Base-by-base conservation (phyloP, 2,113 vertebrate species). In the Taurulus bubalis region DNA sequence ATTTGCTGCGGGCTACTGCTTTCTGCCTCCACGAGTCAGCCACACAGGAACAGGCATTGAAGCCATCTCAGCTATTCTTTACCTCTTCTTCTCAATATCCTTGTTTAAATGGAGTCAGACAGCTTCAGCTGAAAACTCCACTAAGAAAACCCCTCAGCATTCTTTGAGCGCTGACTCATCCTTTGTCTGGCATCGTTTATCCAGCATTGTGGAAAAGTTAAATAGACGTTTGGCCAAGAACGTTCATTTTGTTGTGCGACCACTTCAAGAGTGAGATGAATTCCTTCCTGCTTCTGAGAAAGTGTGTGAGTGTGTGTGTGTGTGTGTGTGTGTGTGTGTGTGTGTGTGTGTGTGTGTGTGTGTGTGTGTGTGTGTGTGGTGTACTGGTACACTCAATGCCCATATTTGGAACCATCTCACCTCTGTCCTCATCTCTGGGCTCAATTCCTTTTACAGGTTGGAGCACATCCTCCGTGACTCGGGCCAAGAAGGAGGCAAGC, bases 371-470 rank as follows among this genome's bases (percentile, higher is more conserved):
- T 32, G 30, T 32, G 30, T 32, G n/a, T n/a, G n/a, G n/a, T n/a
- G n/a, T n/a, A 82, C 71, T 87, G 84, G 81, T 82, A 92, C 80
- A 71, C 75, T 83, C 30, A 49, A 87, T 91, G 86, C 77, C 93
- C 94, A 88, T 95, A 94, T 95, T 94, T 94, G 94, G 94, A 93
- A 90, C 88, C 72, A 68, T 82, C 65, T 91, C 87, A 91, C 85
- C 87, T 90, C 87, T 79, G 83, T 88, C 69, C 84, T 89, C 76
- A 55, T 69, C 79, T 59, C 73, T 22, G 56, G 79, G 85, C 85
- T 88, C 89, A 92, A 92, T 90, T 94, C 93, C 92, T 93, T 94
- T 94, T 94, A 93, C 94, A 95, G 93, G 92, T 94, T 90, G 72
- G 78, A 92, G 91, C 91, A 89, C 75, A 92, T 94, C 90, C 89